Evolutionary conservation across 2,888 invertebrate species (phyloP), one percentile per base, ranked within the genome.

Genomic region (Aproaerema taeniolella): DNA sequence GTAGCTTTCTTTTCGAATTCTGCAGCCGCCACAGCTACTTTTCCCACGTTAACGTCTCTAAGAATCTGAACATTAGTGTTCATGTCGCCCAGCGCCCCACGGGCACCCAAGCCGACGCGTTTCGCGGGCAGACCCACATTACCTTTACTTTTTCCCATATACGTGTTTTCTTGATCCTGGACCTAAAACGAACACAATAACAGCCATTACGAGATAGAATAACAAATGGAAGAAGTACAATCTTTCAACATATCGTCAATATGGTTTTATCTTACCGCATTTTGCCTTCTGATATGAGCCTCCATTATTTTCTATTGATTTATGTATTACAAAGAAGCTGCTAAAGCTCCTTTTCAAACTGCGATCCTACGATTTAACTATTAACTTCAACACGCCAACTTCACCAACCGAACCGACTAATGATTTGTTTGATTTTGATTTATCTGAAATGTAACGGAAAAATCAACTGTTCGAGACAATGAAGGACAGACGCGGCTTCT

Each of bases 61-160:
- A 74, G 76, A 2, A 58, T 52, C 54, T 74, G 77, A 2, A 79
- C 65, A 53, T 87, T 87, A 1, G 72, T 67, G 45, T 75, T 80
- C 28, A 86, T 53, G 46, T 87, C 87, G 7, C 82, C 85, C 17
- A 87, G 58, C 28, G 76, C 82, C 10, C 85, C 83, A 11, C 86
- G 75, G 25, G 69, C 60, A 7, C 60, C 49, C 45, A 75, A 49
- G 2, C 76, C 80, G 48, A 65, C 69, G 8, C 68, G 70, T 45
- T 80, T 83, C 0, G 55, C 49, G 3, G 77, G 67, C 39, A 73
- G 37, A 9, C 49, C 51, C 33, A 61, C 49, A 46, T 66, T 70
- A 33, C 52, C 50, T 53, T 82, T 80, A 9, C 71, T 76, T 55
- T 72, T 78, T 4, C 52, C 36, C 3, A 55, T 68, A 42, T 72